Evolutionary conservation across 2,888 invertebrate genomes (phyloP).

Genomic region (Lithophane ornitopus): DNA sequence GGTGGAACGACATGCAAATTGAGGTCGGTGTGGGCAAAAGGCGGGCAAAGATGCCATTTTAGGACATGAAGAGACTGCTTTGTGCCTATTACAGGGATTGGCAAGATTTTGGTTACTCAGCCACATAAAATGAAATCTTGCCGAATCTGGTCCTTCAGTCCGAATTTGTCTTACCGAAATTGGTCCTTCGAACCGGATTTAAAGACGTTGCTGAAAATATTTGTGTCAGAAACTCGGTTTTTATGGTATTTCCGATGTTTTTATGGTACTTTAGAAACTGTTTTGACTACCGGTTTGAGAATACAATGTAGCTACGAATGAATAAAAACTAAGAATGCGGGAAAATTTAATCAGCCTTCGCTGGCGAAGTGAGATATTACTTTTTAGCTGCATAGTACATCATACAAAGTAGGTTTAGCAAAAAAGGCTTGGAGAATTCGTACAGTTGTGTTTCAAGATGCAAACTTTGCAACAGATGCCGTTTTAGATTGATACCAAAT

Average conservation of each 20-base stretch:
- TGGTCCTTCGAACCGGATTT: conserved; percentile 30
- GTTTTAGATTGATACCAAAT: not conserved
- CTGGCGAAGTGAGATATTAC: conserved; percentile 41
- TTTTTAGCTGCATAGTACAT: conserved; percentile 5
- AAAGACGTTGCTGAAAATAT: conserved; percentile 29
- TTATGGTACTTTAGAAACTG: conserved; percentile 25
- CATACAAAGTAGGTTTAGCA: conserved; percentile 3
- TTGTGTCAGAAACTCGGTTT: conserved; percentile 19
- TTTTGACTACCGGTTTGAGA: not conserved
- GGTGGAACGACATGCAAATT: conserved; percentile 57
- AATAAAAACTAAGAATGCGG: conserved; percentile 26
- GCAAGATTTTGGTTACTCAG: conserved; percentile 39
- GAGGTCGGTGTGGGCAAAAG: conserved; percentile 35
- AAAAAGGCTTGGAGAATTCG: conserved; percentile 6
- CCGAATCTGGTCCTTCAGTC: conserved; percentile 27
- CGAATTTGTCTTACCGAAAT: conserved; percentile 28
- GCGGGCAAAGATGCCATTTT: conserved; percentile 44
- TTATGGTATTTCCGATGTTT: conserved; percentile 33
- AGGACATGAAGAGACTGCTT: conserved; percentile 37
- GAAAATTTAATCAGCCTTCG: conserved; percentile 38
- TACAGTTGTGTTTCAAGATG: not conserved
- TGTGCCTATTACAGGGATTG: conserved; percentile 27
- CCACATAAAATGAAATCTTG: conserved; percentile 44
- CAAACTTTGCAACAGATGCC: not conserved
- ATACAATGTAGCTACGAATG: conserved; percentile 33